Conservation (phyloP, 2,113 vertebrate genomes). For the Herpailurus yagouaroundi region DNA sequence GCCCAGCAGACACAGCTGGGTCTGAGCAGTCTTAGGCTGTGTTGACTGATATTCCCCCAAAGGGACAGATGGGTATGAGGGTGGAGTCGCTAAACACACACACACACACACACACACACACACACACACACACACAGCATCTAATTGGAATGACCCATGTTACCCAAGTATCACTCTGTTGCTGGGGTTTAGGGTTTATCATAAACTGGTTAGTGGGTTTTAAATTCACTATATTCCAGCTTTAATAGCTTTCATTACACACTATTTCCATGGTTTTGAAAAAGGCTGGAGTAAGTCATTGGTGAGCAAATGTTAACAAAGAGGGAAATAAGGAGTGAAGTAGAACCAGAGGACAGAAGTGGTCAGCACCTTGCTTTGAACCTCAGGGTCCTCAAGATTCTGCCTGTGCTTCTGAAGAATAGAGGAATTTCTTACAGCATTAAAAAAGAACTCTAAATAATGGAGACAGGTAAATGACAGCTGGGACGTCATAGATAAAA, state of each 20-base stretch:
- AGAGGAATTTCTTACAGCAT: rapidly evolving
- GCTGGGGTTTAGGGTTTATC: neutral
- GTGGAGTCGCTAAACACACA: neutral
- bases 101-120: neutral
- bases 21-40: neutral
- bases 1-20: neutral
- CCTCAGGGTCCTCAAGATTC: neutral
- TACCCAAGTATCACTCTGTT: rapidly evolving
- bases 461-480: neutral
- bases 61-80: neutral
- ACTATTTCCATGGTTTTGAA: neutral
- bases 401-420: neutral
- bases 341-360: neutral
- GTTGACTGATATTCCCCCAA: neutral
- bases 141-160: neutral
- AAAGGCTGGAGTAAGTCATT: neutral
- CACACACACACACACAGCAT: rapidly evolving
- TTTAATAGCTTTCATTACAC: neutral
- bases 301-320: neutral
- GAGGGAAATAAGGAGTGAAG: neutral
- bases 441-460: neutral
- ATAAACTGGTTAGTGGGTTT: neutral
- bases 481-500: neutral
- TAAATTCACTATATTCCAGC: neutral
- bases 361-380: neutral